Percentiles rank a stretch among this genome's conserved stretches.
phyloP scores from a whole-genome alignment of 2,888 invertebrate genomes.

The Anticlea derivata region DNA sequence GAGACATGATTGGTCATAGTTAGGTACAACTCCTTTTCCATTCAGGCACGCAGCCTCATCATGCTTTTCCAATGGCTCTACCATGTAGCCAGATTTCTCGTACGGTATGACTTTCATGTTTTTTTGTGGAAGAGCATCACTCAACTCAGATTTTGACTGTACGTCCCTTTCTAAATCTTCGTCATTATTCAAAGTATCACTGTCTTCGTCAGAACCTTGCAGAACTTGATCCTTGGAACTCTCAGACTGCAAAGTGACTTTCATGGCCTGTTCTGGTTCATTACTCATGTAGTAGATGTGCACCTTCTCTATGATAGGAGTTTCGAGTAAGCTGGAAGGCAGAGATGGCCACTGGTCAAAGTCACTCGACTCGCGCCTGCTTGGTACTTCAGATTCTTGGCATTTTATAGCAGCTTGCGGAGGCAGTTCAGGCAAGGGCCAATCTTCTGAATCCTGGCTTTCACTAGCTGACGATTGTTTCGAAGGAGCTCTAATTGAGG shows the following conservation, averaged over 20 bases:
- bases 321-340: slow-evolving; percentile 88
- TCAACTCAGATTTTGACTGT: slow-evolving; percentile 72
- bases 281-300: slow-evolving; percentile 91
- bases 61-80: slow-evolving; percentile 73
- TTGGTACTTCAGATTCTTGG: slow-evolving; percentile 49
- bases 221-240: slow-evolving; percentile 85
- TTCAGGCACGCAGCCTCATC: slow-evolving; percentile 67
- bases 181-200: slow-evolving; percentile 87
- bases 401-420: slow-evolving; percentile 73
- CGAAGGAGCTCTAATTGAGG: slow-evolving; percentile 56
- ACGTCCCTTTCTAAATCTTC: slow-evolving; percentile 83
- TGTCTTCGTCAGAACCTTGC: slow-evolving; percentile 87
- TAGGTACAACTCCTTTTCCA: slow-evolving; percentile 71
- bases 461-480: slow-evolving; percentile 81
- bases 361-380: slow-evolving; percentile 83
- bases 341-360: slow-evolving; percentile 93
- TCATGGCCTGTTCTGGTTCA: slow-evolving; percentile 90
- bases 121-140: slow-evolving; percentile 63
- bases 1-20: slow-evolving; percentile 76
- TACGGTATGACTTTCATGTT: slow-evolving; percentile 71
- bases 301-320: slow-evolving; percentile 89
- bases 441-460: slow-evolving; percentile 90
- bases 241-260: slow-evolving; percentile 88
- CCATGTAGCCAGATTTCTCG: slow-evolving; percentile 79
- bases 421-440: slow-evolving; percentile 90